Evolutionary conservation across 2,113 vertebrate genomes (phyloP), one percentile per base, ranked within the genome.

Genomic region (Lepisosteus oculatus): DNA sequence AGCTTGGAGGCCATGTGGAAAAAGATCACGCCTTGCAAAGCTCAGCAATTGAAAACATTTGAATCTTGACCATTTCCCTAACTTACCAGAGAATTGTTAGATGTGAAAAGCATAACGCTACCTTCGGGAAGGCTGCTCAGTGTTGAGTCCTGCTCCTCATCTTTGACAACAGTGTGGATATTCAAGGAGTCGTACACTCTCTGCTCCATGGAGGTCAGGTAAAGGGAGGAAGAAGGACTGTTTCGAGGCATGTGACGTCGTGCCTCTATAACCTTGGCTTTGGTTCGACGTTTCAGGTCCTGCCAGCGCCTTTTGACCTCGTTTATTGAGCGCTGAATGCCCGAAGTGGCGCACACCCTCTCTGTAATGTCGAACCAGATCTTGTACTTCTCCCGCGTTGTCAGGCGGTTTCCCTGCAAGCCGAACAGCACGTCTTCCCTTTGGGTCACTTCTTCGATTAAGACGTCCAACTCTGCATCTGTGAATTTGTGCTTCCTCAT

Each of bases 401-500:
- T 71, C 13, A 75, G 69, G 7, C 62, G n/a, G 74, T 67, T 75
- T 3, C 54, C 69, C 47, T 75, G 68, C n/a, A 74, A 61, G 13
- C 68, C 69, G 14, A 70, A 70, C 43, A 75, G 45, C 0, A 55
- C 55, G 41, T 75, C 62, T 45, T 75, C 74, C 2, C 69, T 63
- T 43, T 68, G 57, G 44, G 68, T 75, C 13, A 75, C 68, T 61
- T 67, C 69, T 66, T 70, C 59, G 11, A 69, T 59, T 3, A 74
- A 67, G 15, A 74, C 15, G 41, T 63, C 67, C 59, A 75, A 44
- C 6, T 75, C 73, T 3, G 73, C 74, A 43, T 75, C 63, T 4
- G 69, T 75, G 64, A 75, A 71, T 17, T 70, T 71, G 64, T 71
- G 68, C 15, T 75, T 75, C 51, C 64, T 63, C 44, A 75, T 54